Evolutionary conservation across 2,888 invertebrate species (phyloP), one percentile per base, ranked within the genome.

Genomic region (Cataglyphis cursor): DNA sequence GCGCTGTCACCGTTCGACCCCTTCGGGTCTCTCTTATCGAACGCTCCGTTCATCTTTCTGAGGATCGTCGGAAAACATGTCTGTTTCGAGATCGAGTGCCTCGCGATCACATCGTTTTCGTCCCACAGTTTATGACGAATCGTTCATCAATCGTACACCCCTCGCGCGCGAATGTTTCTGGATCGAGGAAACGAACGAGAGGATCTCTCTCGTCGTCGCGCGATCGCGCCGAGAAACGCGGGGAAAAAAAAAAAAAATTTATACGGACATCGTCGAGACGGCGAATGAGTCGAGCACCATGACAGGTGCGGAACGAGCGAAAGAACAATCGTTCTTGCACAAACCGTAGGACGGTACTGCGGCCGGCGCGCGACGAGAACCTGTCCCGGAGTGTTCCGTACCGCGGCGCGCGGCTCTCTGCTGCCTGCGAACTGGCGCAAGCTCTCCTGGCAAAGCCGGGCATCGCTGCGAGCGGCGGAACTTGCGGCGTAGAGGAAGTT

Each of bases 381-480:
- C 78, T 44, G 57, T 78, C 78, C 59, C 70, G 31, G 57, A 70
- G 78, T 59, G 72, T 80, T 70, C 72, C 59, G 59, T 80, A 24
- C 72, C 72, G 78, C 78, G 78, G 78, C 78, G 78, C 78, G 78
- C 78, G 72, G 78, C 72, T 70, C 59, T 80, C 78, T 80, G 78
- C 78, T 80, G 78, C 78, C 57, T 59, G 78, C 72, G 41, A 70
- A 70, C 72, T 59, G 73, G 78, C 73, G 78, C 78, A 80, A 80
- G 78, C 78, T 80, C 78, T 35, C 31, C n/a, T 51, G n/a, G n/a
- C 12, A 18, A 65, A 51, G 65, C 75, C 38, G 51, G 21, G 62
- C 38, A 44, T 28, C 35, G 66, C 6, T 12, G 28, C 68, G 24
- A 44, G 62, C 24, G 51, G 44, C 66, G 41, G 41, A 57, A 75